Evolutionary conservation across 2,113 vertebrate species (phyloP), one percentile per base, ranked within the genome.

Genomic region (Monarcha castaneiventris): DNA sequence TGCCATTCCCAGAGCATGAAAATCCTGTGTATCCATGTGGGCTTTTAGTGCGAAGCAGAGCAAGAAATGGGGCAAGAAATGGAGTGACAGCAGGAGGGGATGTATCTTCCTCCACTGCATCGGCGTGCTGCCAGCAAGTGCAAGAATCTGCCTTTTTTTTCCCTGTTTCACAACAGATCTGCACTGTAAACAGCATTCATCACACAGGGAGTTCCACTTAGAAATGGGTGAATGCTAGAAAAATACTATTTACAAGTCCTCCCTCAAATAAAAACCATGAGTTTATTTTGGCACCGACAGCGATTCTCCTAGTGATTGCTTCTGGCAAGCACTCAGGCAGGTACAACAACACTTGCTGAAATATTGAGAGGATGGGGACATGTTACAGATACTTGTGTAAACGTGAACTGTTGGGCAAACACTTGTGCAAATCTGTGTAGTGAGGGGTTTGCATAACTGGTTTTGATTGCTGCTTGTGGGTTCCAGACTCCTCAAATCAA

Each of bases 181-280:
- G 25, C 9, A 13, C 66, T 93, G 83, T 94, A 96, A 96, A 90
- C 96, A 97, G 90, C 83, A 52, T 89, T 96, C 77, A 84, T 90
- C 90, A 90, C 48, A 56, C 64, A 78, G 67, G 85, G 92, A 96
- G 90, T 90, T 96, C 88, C 95, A 84, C 93, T 94, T 93, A 95
- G 83, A 92, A 80, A 68, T 85, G 92, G 43, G 68, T 86, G 93
- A 96, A 88, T 3, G 30, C 61, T 93, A 87, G 88, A 81, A 94
- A 96, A 95, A 92, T 83, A 77, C 64, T 92, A 75, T 93, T 96
- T 95, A 92, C 88, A 93, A 94, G 58, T 94, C 51, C 69, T 96
- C 86, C 76, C 46, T 75, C 80, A 95, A 96, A 96, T 96, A 95
- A 94, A 96, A 96, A 56, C 58, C 76, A 30, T 44, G 55, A 78